These are phyloP conservation scores for Dolichopus griseipennis DNA, from an alignment of 2,888 invertebrate genomes.

Conservation along the genomic window DNA sequence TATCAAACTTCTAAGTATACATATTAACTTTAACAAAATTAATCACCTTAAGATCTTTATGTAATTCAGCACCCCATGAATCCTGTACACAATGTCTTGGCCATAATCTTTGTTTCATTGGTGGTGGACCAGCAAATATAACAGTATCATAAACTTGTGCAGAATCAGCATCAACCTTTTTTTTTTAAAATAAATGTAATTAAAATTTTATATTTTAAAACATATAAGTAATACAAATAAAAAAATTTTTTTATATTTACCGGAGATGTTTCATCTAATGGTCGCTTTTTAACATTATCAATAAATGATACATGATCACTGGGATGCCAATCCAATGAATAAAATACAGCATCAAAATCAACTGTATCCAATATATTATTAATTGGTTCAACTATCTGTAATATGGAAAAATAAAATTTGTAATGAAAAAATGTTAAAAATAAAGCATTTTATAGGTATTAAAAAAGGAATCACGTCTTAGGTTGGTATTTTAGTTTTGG, in stretches of 20 bases:
- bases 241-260: conserved; percentile 43
- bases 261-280: conserved; percentile 63
- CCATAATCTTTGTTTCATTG: conserved; percentile 85
- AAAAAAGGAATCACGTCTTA: too few species aligned
- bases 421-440: too few species aligned
- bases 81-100: conserved; percentile 94
- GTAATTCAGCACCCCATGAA: conserved; percentile 89
- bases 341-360: conserved; percentile 80
- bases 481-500: too few species aligned
- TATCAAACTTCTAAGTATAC: too few species aligned
- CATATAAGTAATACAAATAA: conserved; percentile 16
- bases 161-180: conserved; percentile 61
- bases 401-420: conserved; percentile 11
- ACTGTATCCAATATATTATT: conserved; percentile 74
- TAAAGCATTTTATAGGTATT: too few species aligned
- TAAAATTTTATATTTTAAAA: not conserved
- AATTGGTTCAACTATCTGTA: conserved; percentile 79
- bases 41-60: conserved; percentile 72
- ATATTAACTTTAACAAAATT: too few species aligned
- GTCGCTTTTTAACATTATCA: conserved; percentile 74
- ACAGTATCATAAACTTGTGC: conserved; percentile 84
- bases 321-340: conserved; percentile 97
- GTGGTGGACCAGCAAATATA: conserved; percentile 79
- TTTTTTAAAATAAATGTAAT: conserved; percentile 13
- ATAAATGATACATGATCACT: conserved; percentile 84